Percentiles rank a stretch among this genome's conserved stretches.
Conservation (phyloP, 2,888 invertebrate genomes). For the Drosophila diplacantha region DNA sequence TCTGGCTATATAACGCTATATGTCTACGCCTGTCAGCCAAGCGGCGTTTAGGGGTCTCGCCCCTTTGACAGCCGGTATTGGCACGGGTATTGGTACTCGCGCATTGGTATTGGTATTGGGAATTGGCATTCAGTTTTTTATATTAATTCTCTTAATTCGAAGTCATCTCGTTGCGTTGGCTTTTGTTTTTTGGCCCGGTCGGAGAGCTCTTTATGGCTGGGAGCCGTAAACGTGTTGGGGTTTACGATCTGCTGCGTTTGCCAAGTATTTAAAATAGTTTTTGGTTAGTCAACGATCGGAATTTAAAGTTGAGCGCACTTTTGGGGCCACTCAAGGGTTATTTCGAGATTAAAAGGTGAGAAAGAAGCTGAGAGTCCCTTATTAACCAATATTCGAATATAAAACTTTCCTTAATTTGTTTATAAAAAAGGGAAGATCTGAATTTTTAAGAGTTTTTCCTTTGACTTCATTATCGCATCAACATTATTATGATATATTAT, state of each 20-base stretch:
- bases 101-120: constrained; percentile 14
- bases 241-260: constrained; percentile 32
- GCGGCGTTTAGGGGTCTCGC: constrained; percentile 43
- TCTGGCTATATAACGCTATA: constrained; percentile 11
- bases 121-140: constrained; percentile 52
- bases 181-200: constrained; percentile 48
- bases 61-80: constrained; percentile 51
- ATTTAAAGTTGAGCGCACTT: constrained; percentile 25
- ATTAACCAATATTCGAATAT: no score
- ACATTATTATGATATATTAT: no score
- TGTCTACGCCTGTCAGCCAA: constrained; percentile 29
- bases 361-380: neutral
- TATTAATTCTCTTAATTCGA: constrained; percentile 62
- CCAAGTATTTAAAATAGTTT: constrained; percentile 32
- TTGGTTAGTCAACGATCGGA: constrained; percentile 20
- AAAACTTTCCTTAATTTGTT: no score
- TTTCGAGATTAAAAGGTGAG: neutral
- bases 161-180: constrained; percentile 54
- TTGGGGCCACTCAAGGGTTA: constrained; percentile 1
- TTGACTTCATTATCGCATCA: no score
- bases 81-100: constrained; percentile 6
- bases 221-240: constrained; percentile 36
- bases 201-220: constrained; percentile 35
- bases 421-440: no score
- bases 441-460: no score